Evolutionary conservation across 2,888 invertebrate species (phyloP), one percentile per base, ranked within the genome.

Genomic region (Tetragonisca angustula): DNA sequence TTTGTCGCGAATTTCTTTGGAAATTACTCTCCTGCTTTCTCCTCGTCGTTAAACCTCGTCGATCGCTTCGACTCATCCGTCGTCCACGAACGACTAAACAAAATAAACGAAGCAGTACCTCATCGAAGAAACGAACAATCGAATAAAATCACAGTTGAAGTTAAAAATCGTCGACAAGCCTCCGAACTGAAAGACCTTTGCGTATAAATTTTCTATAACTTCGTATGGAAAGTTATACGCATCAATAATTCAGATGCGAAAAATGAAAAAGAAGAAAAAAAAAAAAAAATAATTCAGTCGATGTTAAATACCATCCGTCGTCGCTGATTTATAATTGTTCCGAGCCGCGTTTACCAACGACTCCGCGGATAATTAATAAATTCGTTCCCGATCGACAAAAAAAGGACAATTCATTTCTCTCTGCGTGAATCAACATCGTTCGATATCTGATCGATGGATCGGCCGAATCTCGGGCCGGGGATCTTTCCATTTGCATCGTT

Each of bases 401-500:
- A 32, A 65, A 27, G 27, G 75, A 27, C 17, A 68, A 61, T 24
- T 65, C 67, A 61, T 71, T 81, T 32, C 61, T 67, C 56, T 49
- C n/a, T 36, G 13, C 17, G 17, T 61, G 61, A 24, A 27, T 61
- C 61, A 61, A 27, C 61, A 24, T 11, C 11, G 27, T 32, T 6
- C 36, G 36, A 21, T 21, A 74, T 80, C 83, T 50, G 21, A 5
- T 19, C 27, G 61, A 52, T 61, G 24, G 74, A 73, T 67, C 73
- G 64, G 1, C 24, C 61, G 61, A 81, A 82, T 82, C 80, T 81
- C 69, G 11, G 19, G 1, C n/a, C 24, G 9, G 32, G 43, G 68
- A 84, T 85, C 84, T 84, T 73, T 85, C 84, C 70, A 80, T 84
- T 76, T 85, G 84, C 79, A 84, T 85, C 84, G 84, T 76, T 84